Evolutionary conservation across 2,113 vertebrate species (phyloP).

Genomic region (Ovibos moschatus): DNA sequence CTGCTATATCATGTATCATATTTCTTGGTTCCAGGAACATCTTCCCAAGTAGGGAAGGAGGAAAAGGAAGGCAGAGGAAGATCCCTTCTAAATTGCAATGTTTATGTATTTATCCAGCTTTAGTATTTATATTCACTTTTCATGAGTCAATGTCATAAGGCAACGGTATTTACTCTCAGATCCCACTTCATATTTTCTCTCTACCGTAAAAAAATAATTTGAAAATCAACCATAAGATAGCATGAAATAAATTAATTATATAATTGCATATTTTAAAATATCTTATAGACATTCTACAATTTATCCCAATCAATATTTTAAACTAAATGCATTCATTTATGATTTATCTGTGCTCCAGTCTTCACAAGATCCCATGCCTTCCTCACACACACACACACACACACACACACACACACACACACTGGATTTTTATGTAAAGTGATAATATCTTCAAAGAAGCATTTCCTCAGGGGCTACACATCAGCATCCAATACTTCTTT

Average conservation of each 20-base stretch:
- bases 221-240: background rate
- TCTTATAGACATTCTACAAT: background rate
- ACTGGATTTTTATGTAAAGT: background rate
- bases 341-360: background rate
- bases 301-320: background rate
- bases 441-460: background rate
- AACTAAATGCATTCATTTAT: background rate
- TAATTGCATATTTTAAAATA: background rate
- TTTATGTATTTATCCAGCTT: background rate
- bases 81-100: background rate
- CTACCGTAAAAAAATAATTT: background rate
- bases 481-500: background rate
- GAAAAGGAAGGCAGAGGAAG: accelerated
- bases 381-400: too few relatives aligned
- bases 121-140: background rate
- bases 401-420: background rate
- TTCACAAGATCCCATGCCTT: background rate
- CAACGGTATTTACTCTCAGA: background rate
- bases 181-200: background rate
- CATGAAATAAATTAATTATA: background rate
- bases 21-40: background rate
- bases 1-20: background rate
- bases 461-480: background rate
- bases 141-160: background rate
- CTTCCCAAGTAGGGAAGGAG: accelerated